phyloP scores from a whole-genome alignment of 2,888 invertebrate genomes.

The Halictus quadricinctus region DNA sequence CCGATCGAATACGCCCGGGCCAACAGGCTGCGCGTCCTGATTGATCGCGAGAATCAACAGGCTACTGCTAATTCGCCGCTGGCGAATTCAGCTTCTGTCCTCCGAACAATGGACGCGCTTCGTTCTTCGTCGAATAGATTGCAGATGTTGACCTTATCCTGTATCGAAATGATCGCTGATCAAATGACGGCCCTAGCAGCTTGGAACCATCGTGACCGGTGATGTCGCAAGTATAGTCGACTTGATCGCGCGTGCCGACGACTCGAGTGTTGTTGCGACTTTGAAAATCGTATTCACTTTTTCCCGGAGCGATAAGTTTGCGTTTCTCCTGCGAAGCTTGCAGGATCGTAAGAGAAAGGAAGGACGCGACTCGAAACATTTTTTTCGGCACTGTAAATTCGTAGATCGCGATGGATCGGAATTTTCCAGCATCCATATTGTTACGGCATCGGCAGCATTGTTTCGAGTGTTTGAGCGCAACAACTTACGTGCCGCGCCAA shows the following conservation, averaged over 20 bases:
- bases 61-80: background rate
- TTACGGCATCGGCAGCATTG: conserved; percentile 24
- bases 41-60: background rate
- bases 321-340: background rate
- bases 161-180: conserved; percentile 15
- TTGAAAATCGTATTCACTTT: background rate
- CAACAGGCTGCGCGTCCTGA: background rate
- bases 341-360: background rate
- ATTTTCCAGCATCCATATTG: conserved; percentile 44
- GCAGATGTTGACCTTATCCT: background rate
- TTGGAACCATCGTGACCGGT: background rate
- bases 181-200: conserved; percentile 25
- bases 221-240: conserved; percentile 14
- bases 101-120: background rate
- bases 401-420: background rate
- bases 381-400: background rate
- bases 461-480: conserved; percentile 15
- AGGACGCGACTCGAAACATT: background rate
- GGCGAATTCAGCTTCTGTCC: background rate
- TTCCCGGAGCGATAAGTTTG: background rate
- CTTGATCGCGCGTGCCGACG: background rate
- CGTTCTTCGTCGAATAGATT: conserved; percentile 9
- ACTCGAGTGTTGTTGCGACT: background rate
- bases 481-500: conserved; percentile 1
- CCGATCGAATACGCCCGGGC: background rate